A percentile compares a stretch with the other conserved stretches of the same genome.
Conservation (phyloP, 2,888 invertebrate species). For the Mamestra brassicae region DNA sequence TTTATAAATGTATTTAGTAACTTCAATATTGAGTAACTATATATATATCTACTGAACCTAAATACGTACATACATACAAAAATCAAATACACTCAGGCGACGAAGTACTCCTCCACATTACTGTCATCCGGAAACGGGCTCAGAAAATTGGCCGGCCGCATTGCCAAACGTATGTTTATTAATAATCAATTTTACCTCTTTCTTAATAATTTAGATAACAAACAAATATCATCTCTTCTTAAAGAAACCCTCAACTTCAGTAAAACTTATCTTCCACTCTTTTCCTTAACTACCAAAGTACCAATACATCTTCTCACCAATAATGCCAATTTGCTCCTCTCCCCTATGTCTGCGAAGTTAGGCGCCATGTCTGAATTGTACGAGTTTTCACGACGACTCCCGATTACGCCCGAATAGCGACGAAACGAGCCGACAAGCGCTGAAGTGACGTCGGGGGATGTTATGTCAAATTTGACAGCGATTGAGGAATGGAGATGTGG, state of each 20-base stretch:
- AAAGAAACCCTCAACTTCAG: not conserved
- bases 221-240: not conserved
- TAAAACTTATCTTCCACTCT: constrained; percentile 1
- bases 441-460: too few relatives aligned
- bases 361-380: not conserved
- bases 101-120: not conserved
- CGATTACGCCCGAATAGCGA: not conserved
- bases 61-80: too few relatives aligned
- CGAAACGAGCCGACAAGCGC: not conserved
- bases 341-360: constrained; percentile 48
- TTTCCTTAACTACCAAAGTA: not conserved
- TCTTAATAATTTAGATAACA: not conserved
- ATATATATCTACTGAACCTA: too few relatives aligned
- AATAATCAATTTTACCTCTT: too few relatives aligned
- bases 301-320: constrained; percentile 16
- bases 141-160: too few relatives aligned
- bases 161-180: too few relatives aligned
- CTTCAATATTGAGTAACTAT: too few relatives aligned
- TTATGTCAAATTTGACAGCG: constrained; percentile 18
- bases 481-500: not conserved
- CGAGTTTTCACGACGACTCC: constrained; percentile 7
- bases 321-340: constrained; percentile 18
- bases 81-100: too few relatives aligned
- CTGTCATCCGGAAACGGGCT: too few relatives aligned
- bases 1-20: too few relatives aligned